These are phyloP conservation scores for Poliocrania exsul DNA, from an alignment of 2,797 vertebrate genomes.

Conservation along the genomic window DNA sequence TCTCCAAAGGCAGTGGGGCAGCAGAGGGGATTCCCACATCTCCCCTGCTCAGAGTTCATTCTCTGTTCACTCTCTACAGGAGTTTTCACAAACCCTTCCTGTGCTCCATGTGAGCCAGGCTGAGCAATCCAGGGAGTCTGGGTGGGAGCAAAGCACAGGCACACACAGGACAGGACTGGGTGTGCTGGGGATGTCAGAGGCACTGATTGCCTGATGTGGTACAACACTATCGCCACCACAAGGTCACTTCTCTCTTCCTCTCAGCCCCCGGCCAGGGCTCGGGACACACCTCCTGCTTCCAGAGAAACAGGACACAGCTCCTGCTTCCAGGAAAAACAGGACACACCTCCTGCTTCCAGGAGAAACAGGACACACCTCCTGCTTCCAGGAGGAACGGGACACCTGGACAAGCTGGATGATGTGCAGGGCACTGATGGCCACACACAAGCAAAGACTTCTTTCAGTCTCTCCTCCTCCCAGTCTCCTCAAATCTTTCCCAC, in stretches of 20 bases:
- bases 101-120: background rate
- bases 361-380: background rate
- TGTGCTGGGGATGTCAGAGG: background rate
- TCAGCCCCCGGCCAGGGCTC: background rate
- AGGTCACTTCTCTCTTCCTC: background rate
- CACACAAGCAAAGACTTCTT: rapidly evolving
- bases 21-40: background rate
- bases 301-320: background rate
- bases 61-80: background rate
- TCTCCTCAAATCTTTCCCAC: background rate
- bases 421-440: background rate
- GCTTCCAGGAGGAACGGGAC: background rate
- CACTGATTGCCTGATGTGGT: rapidly evolving
- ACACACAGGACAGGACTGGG: rapidly evolving
- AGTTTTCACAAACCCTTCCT: background rate
- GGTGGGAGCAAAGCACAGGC: background rate
- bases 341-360: too few relatives aligned
- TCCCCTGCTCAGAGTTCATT: background rate
- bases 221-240: background rate
- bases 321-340: background rate
- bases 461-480: background rate
- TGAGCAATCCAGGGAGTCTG: rapidly evolving
- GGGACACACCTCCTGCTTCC: too few relatives aligned
- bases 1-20: background rate
- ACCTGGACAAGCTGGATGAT: rapidly evolving